Evolutionary conservation across 2,888 invertebrate genomes (phyloP), one percentile per base, ranked within the genome.

Genomic region (Amphiduros pacificus): DNA sequence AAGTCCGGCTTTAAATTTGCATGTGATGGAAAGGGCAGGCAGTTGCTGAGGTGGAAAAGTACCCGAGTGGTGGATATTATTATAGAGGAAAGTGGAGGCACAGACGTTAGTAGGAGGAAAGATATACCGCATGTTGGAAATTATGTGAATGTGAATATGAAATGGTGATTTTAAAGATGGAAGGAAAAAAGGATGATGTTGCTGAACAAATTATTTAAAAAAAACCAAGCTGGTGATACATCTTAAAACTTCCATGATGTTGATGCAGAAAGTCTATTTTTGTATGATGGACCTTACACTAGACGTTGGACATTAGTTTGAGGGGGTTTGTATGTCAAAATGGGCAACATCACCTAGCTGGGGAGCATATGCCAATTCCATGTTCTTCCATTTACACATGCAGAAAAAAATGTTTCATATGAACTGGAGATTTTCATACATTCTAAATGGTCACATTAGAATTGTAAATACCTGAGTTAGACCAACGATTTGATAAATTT

Each of bases 401-500:
- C 58, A 58, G 58, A 58, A 50, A 58, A n/a, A 41, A 52, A 59
- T 51, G 28, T 59, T 53, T 59, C 41, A 59, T 59, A 59, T 48
- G 31, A 52, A 59, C 49, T 58, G 58, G 58, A 58, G 58, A 58
- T 58, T 59, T 59, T 59, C 59, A 59, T 59, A 59, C 59, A 59
- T 59, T 59, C 53, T 51, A 51, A 59, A 51, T 59, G 59, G 59
- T 59, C 59, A 59, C 52, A 52, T 53, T 59, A 58, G 49, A 58
- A 53, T 59, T 59, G 59, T 59, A 59, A 51, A 59, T 59, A 59
- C 44, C 48, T 48, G 52, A 59, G 44, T 52, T 52, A 59, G 59
- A 59, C 59, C 59, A 59, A 59, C 59, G 27, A 59, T 59, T 59
- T 59, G 59, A 59, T 59, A 59, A 59, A 52, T 59, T 59, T 59